These are phyloP conservation scores for Nasonovia ribisnigri DNA, from an alignment of 2,888 invertebrate genomes.

Conservation along the genomic window DNA sequence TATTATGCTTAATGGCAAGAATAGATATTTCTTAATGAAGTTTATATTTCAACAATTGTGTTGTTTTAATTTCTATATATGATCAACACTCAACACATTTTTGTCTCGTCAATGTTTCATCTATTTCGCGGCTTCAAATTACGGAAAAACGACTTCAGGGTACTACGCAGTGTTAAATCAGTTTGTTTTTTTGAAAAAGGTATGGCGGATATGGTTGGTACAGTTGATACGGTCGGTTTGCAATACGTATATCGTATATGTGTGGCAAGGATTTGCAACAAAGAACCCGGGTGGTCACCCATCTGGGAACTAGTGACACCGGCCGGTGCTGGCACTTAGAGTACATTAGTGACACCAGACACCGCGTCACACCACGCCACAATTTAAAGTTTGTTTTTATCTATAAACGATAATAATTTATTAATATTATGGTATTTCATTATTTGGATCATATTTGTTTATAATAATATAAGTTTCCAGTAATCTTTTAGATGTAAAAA, in stretches of 20 bases:
- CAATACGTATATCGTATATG: no score
- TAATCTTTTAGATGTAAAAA: not conserved
- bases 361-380: no score
- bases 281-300: no score
- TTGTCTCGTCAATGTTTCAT: not conserved
- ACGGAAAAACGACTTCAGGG: accelerated
- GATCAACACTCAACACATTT: not conserved
- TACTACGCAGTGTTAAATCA: not conserved
- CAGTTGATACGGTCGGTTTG: no score
- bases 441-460: not conserved
- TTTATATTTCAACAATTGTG: not conserved
- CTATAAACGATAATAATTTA: not conserved
- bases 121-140: not conserved
- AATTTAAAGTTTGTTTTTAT: not conserved
- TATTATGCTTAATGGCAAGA: not conserved
- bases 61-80: not conserved
- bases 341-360: no score
- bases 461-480: no score
- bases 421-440: not conserved
- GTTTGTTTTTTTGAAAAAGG: accelerated
- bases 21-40: not conserved
- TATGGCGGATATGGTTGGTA: no score
- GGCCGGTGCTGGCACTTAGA: no score
- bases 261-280: no score
- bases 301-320: no score